Evolutionary conservation across 1,140 invertebrate species (phyloP).

Genomic region (Zophobas atratus): DNA sequence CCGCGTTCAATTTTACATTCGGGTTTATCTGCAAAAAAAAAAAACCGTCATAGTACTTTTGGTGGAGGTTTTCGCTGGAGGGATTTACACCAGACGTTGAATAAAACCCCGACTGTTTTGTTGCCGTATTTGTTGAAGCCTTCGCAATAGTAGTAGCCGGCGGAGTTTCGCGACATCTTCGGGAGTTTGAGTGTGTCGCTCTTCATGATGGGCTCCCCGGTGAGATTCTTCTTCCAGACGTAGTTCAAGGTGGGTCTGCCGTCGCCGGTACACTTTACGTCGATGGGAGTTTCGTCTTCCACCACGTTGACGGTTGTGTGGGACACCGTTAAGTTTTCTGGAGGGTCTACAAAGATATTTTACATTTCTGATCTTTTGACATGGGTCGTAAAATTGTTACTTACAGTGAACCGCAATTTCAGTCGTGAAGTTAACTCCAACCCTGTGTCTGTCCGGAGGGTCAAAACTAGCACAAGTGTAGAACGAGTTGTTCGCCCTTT

Average conservation of each 20-base stretch:
- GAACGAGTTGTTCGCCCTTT: conserved; percentile 83
- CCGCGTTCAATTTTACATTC: conserved; percentile 85
- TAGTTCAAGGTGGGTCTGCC: conserved; percentile 81
- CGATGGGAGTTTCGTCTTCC: conserved; percentile 82
- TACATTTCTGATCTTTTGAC: neutral
- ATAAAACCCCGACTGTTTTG: conserved; percentile 74
- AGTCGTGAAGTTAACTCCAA: conserved; percentile 84
- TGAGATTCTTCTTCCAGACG: conserved; percentile 76
- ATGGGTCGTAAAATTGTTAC: conserved; percentile 64
- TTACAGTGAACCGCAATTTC: conserved; percentile 91
- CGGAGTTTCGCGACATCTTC: conserved; percentile 74
- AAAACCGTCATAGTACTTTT: neutral
- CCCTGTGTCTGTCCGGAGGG: conserved; percentile 78
- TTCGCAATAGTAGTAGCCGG: conserved; percentile 83
- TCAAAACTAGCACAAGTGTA: conserved; percentile 86
- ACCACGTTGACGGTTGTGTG: conserved; percentile 80
- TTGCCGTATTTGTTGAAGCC: conserved; percentile 84
- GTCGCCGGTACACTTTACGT: conserved; percentile 83
- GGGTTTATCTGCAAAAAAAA: conserved; percentile 80
- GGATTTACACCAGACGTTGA: conserved; percentile 86
- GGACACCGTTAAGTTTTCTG: conserved; percentile 86
- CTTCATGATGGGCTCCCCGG: conserved; percentile 69
- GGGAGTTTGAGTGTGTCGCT: conserved; percentile 73
- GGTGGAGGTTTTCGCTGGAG: neutral
- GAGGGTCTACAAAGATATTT: conserved; percentile 78